These are phyloP conservation scores for Archips crataeganus DNA, from an alignment of 2,888 invertebrate genomes.

Conservation along the genomic window DNA sequence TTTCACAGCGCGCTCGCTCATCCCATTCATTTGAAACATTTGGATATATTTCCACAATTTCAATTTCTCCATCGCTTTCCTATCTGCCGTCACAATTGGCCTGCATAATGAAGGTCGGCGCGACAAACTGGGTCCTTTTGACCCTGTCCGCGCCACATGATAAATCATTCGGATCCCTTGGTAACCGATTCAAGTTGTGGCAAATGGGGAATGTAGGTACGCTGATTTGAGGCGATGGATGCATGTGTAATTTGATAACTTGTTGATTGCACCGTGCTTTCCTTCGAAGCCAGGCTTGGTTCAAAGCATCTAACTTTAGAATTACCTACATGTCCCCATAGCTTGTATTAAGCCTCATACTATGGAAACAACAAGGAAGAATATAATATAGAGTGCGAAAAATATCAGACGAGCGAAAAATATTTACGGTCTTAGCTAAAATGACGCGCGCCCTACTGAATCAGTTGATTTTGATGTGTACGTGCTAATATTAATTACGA, in stretches of 20 bases:
- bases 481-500: no score
- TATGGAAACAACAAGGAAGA: neutral
- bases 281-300: neutral
- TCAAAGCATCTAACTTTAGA: neutral
- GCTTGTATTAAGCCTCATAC: neutral
- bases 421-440: no score
- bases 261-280: slow-evolving; percentile 25
- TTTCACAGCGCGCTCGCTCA: neutral
- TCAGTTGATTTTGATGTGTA: no score
- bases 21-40: neutral
- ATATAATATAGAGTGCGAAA: no score
- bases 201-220: slow-evolving; percentile 11
- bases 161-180: slow-evolving; percentile 23
- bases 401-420: no score
- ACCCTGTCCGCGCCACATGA: slow-evolving; percentile 24
- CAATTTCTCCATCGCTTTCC: neutral
- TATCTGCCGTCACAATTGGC: slow-evolving; percentile 2
- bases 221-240: slow-evolving; percentile 11
- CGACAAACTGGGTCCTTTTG: slow-evolving; percentile 18
- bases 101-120: slow-evolving; percentile 19
- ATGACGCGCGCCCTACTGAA: no score
- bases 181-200: slow-evolving; percentile 10
- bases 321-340: neutral
- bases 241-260: slow-evolving; percentile 28
- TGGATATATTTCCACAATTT: slow-evolving; percentile 1